phyloP scores from a whole-genome alignment of 2,113 vertebrate species.

The Platycercus adscitus region DNA sequence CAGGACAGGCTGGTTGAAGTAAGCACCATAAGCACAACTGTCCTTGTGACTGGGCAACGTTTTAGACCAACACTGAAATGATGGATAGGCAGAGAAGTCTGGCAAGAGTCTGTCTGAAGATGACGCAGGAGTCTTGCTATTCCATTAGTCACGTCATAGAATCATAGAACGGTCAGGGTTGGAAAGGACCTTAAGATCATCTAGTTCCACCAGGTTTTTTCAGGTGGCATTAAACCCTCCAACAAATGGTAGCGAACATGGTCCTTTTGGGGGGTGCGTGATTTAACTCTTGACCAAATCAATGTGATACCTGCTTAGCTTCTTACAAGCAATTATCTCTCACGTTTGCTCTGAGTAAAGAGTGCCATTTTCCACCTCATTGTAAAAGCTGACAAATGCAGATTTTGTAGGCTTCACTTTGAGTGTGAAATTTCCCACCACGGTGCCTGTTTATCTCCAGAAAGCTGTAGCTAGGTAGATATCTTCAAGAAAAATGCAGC shows the following conservation, averaged over 20 bases:
- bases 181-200: not conserved
- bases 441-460: constrained; percentile 11
- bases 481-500: constrained; percentile 1
- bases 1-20: not conserved
- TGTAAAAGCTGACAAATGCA: constrained; percentile 48
- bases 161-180: not conserved
- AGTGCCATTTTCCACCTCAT: constrained; percentile 38
- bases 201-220: not conserved
- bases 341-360: not conserved
- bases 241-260: not conserved
- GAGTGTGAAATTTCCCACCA: constrained; percentile 39
- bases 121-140: not conserved
- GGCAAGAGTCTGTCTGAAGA: not conserved
- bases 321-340: constrained; percentile 20
- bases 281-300: not conserved
- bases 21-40: not conserved
- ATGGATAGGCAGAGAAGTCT: not conserved
- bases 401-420: constrained; percentile 39
- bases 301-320: not conserved
- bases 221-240: not conserved
- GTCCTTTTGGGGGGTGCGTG: not conserved
- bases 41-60: not conserved
- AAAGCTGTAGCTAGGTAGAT: constrained; percentile 35
- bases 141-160: not conserved
- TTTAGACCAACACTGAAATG: not conserved